phyloP scores from a whole-genome alignment of 2,113 vertebrate genomes.

The Phasianus colchicus region DNA sequence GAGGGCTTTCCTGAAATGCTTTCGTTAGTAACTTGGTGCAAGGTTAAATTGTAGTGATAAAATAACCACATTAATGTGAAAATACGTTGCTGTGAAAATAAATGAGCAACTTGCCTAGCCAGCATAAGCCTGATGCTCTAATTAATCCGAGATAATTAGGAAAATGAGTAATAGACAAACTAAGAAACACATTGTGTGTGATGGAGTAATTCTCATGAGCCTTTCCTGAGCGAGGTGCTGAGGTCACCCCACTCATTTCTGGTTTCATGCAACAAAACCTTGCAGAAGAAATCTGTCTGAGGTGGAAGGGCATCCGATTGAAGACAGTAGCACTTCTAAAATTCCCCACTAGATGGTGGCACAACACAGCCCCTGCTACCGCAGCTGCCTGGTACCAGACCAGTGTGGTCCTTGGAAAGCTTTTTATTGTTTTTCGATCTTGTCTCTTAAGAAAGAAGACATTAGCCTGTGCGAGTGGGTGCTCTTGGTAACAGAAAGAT shows the following conservation, averaged over 20 bases:
- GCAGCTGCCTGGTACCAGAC: background rate
- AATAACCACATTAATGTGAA: background rate
- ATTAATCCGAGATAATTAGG: background rate
- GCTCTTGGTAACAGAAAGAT: background rate
- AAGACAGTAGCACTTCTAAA: background rate
- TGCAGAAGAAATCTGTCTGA: background rate
- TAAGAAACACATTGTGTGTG: fast-evolving
- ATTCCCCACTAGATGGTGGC: background rate
- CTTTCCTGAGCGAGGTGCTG: background rate
- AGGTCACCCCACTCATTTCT: background rate
- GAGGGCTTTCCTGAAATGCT: background rate
- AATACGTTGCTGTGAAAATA: background rate
- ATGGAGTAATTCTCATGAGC: fast-evolving
- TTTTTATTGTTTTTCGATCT: too few relatives aligned
- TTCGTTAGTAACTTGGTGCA: background rate
- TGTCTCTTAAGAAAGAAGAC: background rate
- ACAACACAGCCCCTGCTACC: background rate
- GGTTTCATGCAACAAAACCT: background rate
- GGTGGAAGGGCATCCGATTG: too few relatives aligned
- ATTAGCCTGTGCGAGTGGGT: too few relatives aligned
- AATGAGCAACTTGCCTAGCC: fast-evolving
- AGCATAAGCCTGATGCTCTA: background rate
- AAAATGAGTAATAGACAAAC: background rate
- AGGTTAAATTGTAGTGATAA: background rate
- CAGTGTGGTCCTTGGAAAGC: too few relatives aligned